Evolutionary conservation across 2,113 vertebrate genomes (phyloP).

Genomic region (Phaetusa simplex): DNA sequence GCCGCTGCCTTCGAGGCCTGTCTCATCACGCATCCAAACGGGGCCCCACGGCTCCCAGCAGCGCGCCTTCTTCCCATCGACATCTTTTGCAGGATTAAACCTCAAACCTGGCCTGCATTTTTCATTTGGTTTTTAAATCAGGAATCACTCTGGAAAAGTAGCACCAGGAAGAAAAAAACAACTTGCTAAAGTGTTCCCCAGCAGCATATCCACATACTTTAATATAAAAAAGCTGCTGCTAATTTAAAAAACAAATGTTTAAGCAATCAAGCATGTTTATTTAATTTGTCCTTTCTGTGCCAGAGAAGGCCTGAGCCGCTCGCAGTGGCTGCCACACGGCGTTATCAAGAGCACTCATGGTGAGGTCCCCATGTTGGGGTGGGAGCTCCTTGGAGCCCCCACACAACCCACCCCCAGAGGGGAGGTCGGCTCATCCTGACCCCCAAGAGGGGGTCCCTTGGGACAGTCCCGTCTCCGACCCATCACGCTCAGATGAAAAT

Average conservation of each 20-base stretch:
- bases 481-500: fast-evolving
- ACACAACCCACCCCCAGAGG: not conserved
- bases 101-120: not conserved
- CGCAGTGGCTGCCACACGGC: not conserved
- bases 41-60: not conserved
- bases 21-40: not conserved
- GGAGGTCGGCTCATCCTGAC: fast-evolving
- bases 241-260: slow-evolving; percentile 55
- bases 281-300: slow-evolving; percentile 43
- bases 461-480: not conserved
- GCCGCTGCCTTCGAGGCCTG: not conserved
- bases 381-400: not conserved
- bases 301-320: not conserved
- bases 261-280: slow-evolving; percentile 57
- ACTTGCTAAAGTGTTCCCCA: slow-evolving; percentile 27
- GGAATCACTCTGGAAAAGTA: slow-evolving; percentile 37
- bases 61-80: not conserved
- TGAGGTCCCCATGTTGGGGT: not conserved
- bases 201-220: slow-evolving; percentile 29
- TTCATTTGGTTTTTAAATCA: slow-evolving; percentile 57
- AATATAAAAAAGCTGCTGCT: slow-evolving; percentile 51
- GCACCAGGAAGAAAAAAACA: slow-evolving; percentile 16
- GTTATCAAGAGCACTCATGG: fast-evolving
- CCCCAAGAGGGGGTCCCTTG: not conserved
- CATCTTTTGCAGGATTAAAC: not conserved